phyloP scores from a whole-genome alignment of 2,797 vertebrate genomes.

The Macroramphosus scolopax region DNA sequence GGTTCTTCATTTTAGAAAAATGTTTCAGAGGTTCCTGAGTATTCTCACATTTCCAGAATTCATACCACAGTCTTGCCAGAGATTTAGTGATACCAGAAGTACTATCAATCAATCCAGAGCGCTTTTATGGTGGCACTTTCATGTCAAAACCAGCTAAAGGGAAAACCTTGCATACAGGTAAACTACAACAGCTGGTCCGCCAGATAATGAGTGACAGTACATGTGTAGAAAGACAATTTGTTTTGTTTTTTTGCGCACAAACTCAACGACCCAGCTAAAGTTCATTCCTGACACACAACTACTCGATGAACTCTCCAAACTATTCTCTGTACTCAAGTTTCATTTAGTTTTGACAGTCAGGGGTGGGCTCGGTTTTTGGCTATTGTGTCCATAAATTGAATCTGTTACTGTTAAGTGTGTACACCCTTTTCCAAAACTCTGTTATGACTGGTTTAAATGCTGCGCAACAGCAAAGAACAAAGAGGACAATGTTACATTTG shows the following conservation, averaged over 20 bases:
- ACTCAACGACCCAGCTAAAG: constrained; percentile 27
- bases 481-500: neutral
- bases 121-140: constrained; percentile 21
- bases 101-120: constrained; percentile 2
- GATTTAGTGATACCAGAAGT: constrained; percentile 17
- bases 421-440: constrained; percentile 52
- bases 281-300: constrained; percentile 43
- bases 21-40: too few relatives aligned
- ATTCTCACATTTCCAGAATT: constrained; percentile 9
- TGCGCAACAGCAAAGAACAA: constrained; percentile 38
- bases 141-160: constrained; percentile 3
- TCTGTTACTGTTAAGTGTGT: constrained; percentile 64
- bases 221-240: constrained; percentile 5
- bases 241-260: constrained; percentile 16
- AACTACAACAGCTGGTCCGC: constrained; percentile 1
- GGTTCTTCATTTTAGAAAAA: too few relatives aligned
- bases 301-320: constrained; percentile 40
- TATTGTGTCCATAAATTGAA: constrained; percentile 60
- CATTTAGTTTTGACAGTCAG: constrained; percentile 60
- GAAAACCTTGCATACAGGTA: constrained; percentile 5
- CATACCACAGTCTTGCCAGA: neutral
- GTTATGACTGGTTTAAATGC: constrained; percentile 54
- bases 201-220: constrained; percentile 11
- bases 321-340: constrained; percentile 48
- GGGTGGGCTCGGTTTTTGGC: constrained; percentile 46